phyloP scores from a whole-genome alignment of 2,113 vertebrate genomes.

The Melanocharis versteri region DNA sequence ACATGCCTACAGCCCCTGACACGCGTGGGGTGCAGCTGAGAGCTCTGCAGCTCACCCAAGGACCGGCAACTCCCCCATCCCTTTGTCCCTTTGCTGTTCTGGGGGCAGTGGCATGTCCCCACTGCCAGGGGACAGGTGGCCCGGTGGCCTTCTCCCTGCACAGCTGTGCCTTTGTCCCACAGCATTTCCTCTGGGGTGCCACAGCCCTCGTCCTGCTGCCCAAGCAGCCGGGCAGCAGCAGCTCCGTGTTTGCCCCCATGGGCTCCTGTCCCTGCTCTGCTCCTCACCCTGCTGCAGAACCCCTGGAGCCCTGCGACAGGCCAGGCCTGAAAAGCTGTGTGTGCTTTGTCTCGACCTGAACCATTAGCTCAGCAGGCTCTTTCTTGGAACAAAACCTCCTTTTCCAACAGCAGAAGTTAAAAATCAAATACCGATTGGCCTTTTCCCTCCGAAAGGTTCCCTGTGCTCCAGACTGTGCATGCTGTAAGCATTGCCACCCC shows the following conservation, averaged over 20 bases:
- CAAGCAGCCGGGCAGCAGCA: not conserved
- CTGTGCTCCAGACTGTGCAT: not conserved
- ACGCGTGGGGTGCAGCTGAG: not conserved
- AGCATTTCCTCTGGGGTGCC: rapidly evolving
- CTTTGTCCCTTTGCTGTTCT: not conserved
- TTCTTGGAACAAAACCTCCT: not conserved
- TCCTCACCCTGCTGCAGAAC: not conserved
- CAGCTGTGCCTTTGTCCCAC: not conserved
- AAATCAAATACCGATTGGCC: too few species aligned
- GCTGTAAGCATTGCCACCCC: rapidly evolving
- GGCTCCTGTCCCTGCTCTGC: not conserved
- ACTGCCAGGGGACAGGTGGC: not conserved
- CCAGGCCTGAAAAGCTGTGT: not conserved
- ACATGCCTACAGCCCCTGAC: not conserved
- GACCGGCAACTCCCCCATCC: rapidly evolving
- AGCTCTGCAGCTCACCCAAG: not conserved
- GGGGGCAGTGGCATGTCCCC: not conserved
- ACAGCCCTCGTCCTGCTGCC: not conserved
- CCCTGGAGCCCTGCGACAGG: not conserved
- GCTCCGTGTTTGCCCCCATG: rapidly evolving
- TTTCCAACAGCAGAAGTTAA: not conserved
- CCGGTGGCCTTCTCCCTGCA: not conserved
- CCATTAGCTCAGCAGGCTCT: not conserved
- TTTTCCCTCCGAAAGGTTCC: not conserved
- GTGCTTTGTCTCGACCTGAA: not conserved